Conservation (phyloP, 92 coral and sea anemone species). For the Virgularia gustaviana region DNA sequence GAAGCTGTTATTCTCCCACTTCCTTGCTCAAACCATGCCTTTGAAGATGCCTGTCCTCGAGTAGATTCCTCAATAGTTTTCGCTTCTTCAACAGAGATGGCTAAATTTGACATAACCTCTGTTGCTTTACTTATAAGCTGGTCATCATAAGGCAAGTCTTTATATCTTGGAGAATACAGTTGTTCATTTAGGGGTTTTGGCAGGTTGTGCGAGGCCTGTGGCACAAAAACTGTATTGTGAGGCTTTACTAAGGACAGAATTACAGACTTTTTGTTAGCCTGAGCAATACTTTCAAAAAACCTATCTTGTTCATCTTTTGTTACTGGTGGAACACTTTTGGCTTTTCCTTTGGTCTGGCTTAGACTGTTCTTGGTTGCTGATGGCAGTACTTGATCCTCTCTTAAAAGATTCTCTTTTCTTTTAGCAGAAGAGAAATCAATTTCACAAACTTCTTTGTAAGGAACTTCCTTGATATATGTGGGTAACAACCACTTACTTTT, state of each 20-base stretch:
- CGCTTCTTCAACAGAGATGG: not conserved
- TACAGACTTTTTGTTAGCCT: not conserved
- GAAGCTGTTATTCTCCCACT: constrained; percentile 24
- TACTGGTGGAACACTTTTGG: not conserved
- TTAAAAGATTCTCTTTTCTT: constrained; percentile 16
- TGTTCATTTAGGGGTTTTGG: no score
- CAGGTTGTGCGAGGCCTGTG: no score
- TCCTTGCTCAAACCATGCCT: constrained; percentile 15
- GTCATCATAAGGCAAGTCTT: no score
- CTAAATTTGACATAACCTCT: no score
- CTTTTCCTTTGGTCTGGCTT: not conserved
- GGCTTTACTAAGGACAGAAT: not conserved
- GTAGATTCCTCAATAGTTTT: not conserved
- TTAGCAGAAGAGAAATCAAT: constrained; percentile 59
- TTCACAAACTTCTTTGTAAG: constrained; percentile 49
- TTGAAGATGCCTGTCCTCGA: constrained; percentile 1
- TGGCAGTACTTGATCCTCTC: constrained; percentile 1
- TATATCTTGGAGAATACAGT: no score
- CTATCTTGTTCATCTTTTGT: not conserved
- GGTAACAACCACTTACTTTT: constrained; percentile 54
- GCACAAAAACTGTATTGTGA: not conserved
- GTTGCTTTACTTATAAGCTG: no score
- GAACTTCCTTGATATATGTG: constrained; percentile 50
- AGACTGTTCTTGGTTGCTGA: not conserved
- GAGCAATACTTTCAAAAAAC: not conserved